Conservation (phyloP, 2,797 vertebrate genomes). For the Parauchenoglanis ngamensis region DNA sequence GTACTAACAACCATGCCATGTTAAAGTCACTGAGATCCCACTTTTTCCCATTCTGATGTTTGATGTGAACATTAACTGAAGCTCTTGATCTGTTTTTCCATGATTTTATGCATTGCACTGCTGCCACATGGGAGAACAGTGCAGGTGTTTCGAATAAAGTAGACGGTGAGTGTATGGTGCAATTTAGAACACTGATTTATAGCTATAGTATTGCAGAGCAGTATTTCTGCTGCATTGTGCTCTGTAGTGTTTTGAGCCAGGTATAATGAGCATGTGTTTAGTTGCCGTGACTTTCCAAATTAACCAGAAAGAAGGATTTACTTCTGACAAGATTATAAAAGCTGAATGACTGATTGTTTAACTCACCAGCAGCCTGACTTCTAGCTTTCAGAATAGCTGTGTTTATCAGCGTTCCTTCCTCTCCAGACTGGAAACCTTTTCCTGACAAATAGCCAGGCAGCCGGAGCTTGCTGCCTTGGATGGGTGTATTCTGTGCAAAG, state of each 20-base stretch:
- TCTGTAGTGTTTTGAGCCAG: background rate
- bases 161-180: background rate
- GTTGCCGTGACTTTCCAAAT: background rate
- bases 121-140: background rate
- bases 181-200: background rate
- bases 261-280: background rate
- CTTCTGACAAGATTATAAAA: background rate
- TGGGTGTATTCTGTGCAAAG: slow-evolving; percentile 81
- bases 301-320: background rate
- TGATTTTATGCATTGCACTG: background rate
- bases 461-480: slow-evolving; percentile 95
- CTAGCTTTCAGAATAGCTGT: slow-evolving; percentile 88
- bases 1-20: background rate
- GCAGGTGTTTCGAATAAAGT: background rate
- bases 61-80: background rate
- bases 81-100: background rate
- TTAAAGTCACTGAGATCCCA: background rate
- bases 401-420: slow-evolving; percentile 89
- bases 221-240: background rate
- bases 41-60: background rate
- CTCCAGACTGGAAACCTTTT: slow-evolving; percentile 92
- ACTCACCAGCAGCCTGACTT: slow-evolving; percentile 83
- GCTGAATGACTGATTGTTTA: background rate
- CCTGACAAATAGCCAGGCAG: slow-evolving; percentile 97
- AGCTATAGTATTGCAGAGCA: background rate